A percentile compares a stretch with the other conserved stretches of the same genome.
Conservation (phyloP, 2,113 vertebrate genomes). For the Amblyopsis rosae region DNA sequence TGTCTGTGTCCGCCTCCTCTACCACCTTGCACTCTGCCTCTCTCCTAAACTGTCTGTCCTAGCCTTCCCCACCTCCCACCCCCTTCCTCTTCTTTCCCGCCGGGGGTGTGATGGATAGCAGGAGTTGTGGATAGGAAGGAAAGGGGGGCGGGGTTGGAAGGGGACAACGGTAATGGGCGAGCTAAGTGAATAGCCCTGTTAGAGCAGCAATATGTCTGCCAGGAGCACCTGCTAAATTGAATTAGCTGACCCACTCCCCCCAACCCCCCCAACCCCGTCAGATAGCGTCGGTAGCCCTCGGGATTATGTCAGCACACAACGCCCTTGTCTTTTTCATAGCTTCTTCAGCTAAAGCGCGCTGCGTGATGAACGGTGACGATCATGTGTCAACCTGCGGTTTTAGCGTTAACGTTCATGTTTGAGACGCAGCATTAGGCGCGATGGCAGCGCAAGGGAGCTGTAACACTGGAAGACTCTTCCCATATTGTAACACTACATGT, state of each 20-base stretch:
- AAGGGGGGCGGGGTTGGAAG: constrained; percentile 36
- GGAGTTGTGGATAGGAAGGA: background rate
- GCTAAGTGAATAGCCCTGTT: constrained; percentile 71
- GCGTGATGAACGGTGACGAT: background rate
- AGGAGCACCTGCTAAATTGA: constrained; percentile 67
- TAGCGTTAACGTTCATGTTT: too few relatives aligned
- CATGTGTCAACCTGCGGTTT: background rate
- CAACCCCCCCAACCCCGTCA: constrained; percentile 1
- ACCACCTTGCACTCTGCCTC: constrained; percentile 4
- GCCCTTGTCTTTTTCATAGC: background rate
- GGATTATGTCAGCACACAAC: background rate
- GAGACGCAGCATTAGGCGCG: too few relatives aligned
- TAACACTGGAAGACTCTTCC: too few relatives aligned
- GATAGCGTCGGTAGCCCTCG: background rate
- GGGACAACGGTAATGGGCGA: constrained; percentile 62
- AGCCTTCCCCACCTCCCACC: background rate
- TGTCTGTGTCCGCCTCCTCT: constrained; percentile 8
- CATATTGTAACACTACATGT: too few relatives aligned
- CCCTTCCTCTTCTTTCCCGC: constrained; percentile 15
- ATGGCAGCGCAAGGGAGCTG: too few relatives aligned
- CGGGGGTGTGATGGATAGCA: constrained; percentile 47
- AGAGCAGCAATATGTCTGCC: constrained; percentile 67
- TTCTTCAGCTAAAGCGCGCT: background rate
- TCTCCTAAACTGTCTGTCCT: constrained; percentile 11
- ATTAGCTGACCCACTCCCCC: constrained; percentile 60